Evolutionary conservation across 2,113 vertebrate genomes (phyloP), one percentile per base, ranked within the genome.

Genomic region (Cygnus buccinator): DNA sequence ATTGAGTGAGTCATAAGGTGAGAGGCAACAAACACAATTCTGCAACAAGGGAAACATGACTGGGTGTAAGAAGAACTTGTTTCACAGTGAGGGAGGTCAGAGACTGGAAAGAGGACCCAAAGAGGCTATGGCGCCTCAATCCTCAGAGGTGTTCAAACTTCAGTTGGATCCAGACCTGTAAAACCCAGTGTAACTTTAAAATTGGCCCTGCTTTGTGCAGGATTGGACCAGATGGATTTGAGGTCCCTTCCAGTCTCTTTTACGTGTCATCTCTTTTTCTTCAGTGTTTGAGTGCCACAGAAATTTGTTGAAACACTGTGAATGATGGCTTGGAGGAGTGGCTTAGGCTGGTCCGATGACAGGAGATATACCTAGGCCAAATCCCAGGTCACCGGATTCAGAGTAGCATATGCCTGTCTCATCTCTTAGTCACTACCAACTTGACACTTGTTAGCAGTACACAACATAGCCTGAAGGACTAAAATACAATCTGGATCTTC

Each of bases 361-460:
- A 44, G 35, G 13, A 61, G 9, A 76, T 13, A 62, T 4, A 22
- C 2, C 5, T 43, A 57, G 13, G 48, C 13, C 20, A 80, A 83
- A 41, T 54, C 7, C 23, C 29, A 65, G 46, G 37, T 52, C 46
- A 75, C 9, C 17, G 65, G 23, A 4, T 29, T 82, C 48, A 65
- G 5, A n/a, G 39, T 14, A 72, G 39, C 0, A 0, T 43, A 10
- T 1, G 2, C 7, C 33, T 82, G 5, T 23, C 14, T 50, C 6
- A 13, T 62, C 14, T 75, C 16, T 43, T 62, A 71, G 31, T 65
- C 2, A 0, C 11, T 85, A 21, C 13, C 13, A 10, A 22, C 28
- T 54, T 76, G 50, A 80, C 9, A 16, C 18, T 74, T 89, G 66
- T n/a, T 19, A 76, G 21, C 19, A 62, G 9, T 5, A 44, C 12